These are phyloP conservation scores for Umimayanthus kanabou DNA, from an alignment of 92 coral and sea anemone species.

Conservation along the genomic window DNA sequence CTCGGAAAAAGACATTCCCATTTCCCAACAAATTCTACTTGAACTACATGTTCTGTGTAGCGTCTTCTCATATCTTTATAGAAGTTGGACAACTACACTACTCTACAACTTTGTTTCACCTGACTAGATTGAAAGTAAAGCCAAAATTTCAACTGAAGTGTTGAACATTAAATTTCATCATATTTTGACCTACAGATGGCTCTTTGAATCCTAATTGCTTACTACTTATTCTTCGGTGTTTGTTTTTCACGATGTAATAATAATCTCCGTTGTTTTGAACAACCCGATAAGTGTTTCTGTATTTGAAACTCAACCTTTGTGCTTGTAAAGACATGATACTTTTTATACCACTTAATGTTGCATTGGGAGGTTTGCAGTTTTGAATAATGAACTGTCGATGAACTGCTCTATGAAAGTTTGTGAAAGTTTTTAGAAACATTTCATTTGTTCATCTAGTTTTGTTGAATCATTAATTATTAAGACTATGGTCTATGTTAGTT, in stretches of 20 bases:
- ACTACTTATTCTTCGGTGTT: background rate
- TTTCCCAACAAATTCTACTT: background rate
- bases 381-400: background rate
- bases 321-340: background rate
- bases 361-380: background rate
- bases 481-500: slow-evolving; percentile 11
- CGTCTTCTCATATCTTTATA: background rate
- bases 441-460: background rate
- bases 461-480: slow-evolving; percentile 11
- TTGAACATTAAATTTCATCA: background rate
- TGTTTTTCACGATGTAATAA: slow-evolving; percentile 9
- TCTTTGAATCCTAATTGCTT: background rate
- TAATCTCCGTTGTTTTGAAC: background rate
- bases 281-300: slow-evolving; percentile 8
- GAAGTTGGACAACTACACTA: background rate
- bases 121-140: background rate
- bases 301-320: background rate
- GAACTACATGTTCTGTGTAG: background rate
- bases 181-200: slow-evolving; percentile 13
- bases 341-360: background rate
- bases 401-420: background rate
- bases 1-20: background rate
- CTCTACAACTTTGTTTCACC: background rate
- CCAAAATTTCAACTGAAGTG: slow-evolving; percentile 17
- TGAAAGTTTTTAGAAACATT: slow-evolving; percentile 18